These are phyloP conservation scores for Ia io DNA, from an alignment of 2,113 vertebrate genomes.

Conservation along the genomic window DNA sequence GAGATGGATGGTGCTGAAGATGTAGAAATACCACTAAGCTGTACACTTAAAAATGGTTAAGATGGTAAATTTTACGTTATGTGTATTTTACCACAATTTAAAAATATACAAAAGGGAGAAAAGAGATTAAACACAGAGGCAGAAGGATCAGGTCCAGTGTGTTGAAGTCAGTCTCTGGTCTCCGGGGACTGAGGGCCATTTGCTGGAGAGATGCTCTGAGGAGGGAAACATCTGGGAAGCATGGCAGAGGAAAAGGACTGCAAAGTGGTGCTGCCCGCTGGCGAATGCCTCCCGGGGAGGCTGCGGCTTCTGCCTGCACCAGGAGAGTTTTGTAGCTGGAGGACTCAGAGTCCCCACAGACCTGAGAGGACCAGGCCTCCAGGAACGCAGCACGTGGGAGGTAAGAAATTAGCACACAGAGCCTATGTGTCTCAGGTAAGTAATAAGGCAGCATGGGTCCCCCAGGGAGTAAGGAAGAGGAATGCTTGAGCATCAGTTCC, in stretches of 20 bases:
- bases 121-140: neutral
- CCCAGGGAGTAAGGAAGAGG: neutral
- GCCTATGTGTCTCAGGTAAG: neutral
- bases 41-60: neutral
- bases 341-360: neutral
- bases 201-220: neutral
- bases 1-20: neutral
- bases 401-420: neutral
- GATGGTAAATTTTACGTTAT: neutral
- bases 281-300: neutral
- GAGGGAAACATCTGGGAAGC: neutral
- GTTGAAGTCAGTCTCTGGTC: neutral
- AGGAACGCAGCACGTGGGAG: neutral
- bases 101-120: neutral
- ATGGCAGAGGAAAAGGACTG: neutral
- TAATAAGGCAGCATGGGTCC: neutral
- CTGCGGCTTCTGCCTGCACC: neutral
- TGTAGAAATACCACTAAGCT: neutral
- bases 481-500: neutral
- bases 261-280: neutral
- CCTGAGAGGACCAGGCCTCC: rapidly evolving
- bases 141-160: neutral
- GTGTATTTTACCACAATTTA: neutral
- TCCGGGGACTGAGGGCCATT: neutral
- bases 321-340: neutral